Evolutionary conservation across 2,797 vertebrate genomes (phyloP), one percentile per base, ranked within the genome.

Genomic region (Lacerta agilis): DNA sequence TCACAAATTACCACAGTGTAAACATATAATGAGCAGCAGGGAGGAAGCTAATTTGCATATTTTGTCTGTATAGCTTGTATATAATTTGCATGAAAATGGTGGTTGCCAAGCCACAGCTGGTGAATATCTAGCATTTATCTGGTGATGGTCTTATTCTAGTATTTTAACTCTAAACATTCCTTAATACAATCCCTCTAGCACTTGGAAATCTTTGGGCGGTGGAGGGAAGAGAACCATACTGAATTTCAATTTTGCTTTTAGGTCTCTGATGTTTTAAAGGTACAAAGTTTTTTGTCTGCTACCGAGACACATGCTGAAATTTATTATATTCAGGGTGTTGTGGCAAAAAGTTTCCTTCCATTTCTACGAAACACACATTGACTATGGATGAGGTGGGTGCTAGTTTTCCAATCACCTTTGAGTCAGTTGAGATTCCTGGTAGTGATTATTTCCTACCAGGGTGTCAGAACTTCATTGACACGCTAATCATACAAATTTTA

Each of bases 1-100:
- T 89, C 72, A 72, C 66, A 80, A 89, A 89, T 89, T 86, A 75
- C 72, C 71, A 76, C 58, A 71, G 61, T 75, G 64, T 82, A 87
- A 87, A 87, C 85, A 81, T 81, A 89, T 85, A 89, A 85, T 89
- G 83, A 85, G 71, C 88, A 76, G 88, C 71, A 86, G 79, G 71
- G 69, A 66, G 33, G 9, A 77, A 89, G 49, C 88, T 75, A 67
- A 85, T 89, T 82, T 89, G 72, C 83, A 89, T 89, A 81, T 89
- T 69, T 89, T 88, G 38, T 83, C 82, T 79, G 36, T 79, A 79
- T 71, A 79, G 79, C 73, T 76, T 89, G 83, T 85, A 66, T 81
- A 58, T 86, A 82, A 89, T 89, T 89, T 89, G 88, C 83, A 89
- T 89, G 71, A 86, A 82, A 89, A 89, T 82, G 71, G 78, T 85